These are phyloP conservation scores for Lerema accius DNA, from an alignment of 1,140 invertebrate genomes.

Conservation along the genomic window DNA sequence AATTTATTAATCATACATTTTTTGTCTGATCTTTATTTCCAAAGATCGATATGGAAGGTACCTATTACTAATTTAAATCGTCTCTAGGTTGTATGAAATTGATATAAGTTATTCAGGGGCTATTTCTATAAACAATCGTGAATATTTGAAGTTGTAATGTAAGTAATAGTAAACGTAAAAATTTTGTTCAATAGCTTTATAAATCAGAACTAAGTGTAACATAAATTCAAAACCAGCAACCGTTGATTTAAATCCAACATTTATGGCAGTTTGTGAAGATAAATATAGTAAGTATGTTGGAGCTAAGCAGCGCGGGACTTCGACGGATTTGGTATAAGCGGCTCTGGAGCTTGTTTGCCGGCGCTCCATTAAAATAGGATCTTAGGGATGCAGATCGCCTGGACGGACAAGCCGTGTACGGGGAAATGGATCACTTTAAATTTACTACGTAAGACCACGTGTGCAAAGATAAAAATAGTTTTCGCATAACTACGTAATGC, in stretches of 20 bases:
- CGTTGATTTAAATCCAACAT: neutral
- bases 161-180: neutral
- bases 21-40: neutral
- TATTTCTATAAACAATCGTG: too few species aligned
- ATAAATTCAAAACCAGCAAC: neutral
- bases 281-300: conserved; percentile 56
- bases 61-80: too few species aligned
- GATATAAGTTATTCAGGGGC: too few species aligned
- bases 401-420: conserved; percentile 50
- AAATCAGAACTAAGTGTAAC: too few species aligned
- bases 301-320: conserved; percentile 76
- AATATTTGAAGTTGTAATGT: neutral
- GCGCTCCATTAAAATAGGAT: conserved; percentile 82
- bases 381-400: conserved; percentile 76
- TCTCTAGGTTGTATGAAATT: too few species aligned
- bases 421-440: conserved; percentile 43
- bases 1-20: neutral
- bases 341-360: conserved; percentile 78
- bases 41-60: too few species aligned
- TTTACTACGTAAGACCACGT: conserved; percentile 17
- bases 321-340: conserved; percentile 77
- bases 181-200: neutral
- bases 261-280: conserved; percentile 21
- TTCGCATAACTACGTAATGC: neutral
- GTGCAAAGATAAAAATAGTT: neutral